phyloP scores from a whole-genome alignment of 2,888 invertebrate genomes.

The Dasypogon diadema region DNA sequence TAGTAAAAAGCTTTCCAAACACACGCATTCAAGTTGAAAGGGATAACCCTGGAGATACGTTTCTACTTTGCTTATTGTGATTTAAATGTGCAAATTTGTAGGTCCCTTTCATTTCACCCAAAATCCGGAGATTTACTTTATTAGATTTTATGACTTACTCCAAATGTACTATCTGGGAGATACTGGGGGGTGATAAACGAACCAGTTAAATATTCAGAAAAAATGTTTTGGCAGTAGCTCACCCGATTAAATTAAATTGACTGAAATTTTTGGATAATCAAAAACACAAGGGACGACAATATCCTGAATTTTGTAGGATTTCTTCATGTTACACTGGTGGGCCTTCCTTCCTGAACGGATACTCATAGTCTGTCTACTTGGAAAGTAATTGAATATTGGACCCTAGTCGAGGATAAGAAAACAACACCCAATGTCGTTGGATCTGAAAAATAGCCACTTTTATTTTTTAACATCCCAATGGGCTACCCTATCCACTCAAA shows the following conservation, averaged over 20 bases:
- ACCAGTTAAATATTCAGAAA: background rate
- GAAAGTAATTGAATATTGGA: too few relatives aligned
- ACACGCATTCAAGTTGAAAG: conserved; percentile 8
- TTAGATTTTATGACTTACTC: background rate
- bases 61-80: conserved; percentile 18
- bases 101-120: background rate
- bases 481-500: too few relatives aligned
- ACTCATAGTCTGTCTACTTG: too few relatives aligned
- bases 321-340: too few relatives aligned
- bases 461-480: too few relatives aligned
- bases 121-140: conserved; percentile 1
- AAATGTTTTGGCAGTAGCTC: background rate
- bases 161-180: background rate
- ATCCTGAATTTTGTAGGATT: too few relatives aligned
- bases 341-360: too few relatives aligned
- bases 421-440: too few relatives aligned
- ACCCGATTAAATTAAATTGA: background rate
- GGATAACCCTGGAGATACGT: conserved; percentile 16
- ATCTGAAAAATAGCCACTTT: too few relatives aligned
- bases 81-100: conserved; percentile 19
- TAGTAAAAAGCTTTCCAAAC: background rate
- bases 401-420: too few relatives aligned
- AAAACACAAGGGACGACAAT: background rate
- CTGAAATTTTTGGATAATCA: background rate
- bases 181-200: background rate